Base-by-base conservation (phyloP, 2,888 invertebrate genomes). In the Malachius bipustulatus region DNA sequence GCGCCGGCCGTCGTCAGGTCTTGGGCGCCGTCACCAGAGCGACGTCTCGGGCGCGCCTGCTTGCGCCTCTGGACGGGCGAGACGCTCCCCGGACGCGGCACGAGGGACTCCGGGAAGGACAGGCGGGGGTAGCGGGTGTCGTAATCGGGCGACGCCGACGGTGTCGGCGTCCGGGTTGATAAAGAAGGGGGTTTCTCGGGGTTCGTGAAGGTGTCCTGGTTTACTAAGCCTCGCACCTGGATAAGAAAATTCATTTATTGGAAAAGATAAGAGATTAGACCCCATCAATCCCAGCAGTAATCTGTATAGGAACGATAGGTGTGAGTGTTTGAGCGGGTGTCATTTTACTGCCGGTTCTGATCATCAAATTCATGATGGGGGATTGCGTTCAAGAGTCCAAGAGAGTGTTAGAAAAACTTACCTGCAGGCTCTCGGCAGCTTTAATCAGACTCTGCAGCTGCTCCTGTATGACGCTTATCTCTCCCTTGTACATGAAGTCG, bases 401-500 rank as follows among this genome's bases (percentile, higher is more conserved):
- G n/a, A n/a, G n/a, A n/a, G n/a, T n/a, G n/a, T 87, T n/a, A n/a
- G n/a, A n/a, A n/a, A n/a, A n/a, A n/a, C n/a, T n/a, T n/a, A n/a
- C 80, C 60, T 89, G 87, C 41, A 90, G 67, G 34, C 82, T 82
- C 56, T 89, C 88, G 1, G 89, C 90, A 2, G 88, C 88, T 51
- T 84, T 80, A 52, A 90, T 83, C 47, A 91, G 71, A 8, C 78
- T 79, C 37, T 82, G 77, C 14, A 90, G 67, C 43, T 87, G 82
- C 55, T 87, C 85, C 52, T 87, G 83, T 4, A 80, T 78, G 34
- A 90, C 87, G 47, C 83, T 83, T 49, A 90, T 87, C 66, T 90
- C 88, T 26, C 90, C 90, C 47, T 84, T 81, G 65, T 91, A 91
- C 88, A 90, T 90, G 57, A 90, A 91, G 64, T 88, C 85, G 42